Evolutionary conservation across 64 coral and sea anemone species (phyloP).

Genomic region (Montipora efflorescens): DNA sequence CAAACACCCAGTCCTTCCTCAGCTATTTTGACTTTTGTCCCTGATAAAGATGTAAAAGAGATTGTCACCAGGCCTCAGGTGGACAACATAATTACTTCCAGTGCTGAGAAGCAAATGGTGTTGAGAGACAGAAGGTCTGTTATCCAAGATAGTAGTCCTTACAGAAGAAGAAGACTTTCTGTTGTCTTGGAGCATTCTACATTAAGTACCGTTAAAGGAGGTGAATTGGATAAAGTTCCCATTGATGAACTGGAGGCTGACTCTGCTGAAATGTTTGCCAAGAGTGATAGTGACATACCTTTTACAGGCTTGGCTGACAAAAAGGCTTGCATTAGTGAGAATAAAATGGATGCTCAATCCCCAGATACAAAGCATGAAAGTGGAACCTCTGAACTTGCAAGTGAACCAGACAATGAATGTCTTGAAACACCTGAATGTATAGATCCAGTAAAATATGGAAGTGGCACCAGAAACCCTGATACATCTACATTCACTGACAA

Average conservation of each 20-base stretch:
- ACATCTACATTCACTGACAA: not conserved
- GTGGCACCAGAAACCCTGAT: not conserved
- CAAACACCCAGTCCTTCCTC: not conserved
- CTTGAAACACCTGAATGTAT: not conserved
- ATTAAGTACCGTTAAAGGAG: not conserved
- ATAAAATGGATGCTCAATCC: not conserved
- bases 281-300: not conserved
- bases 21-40: constrained; percentile 63
- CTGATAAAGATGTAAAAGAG: constrained; percentile 63
- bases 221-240: not conserved
- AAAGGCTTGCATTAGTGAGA: not conserved
- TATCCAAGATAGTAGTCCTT: constrained; percentile 16
- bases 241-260: not conserved
- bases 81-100: constrained; percentile 1
- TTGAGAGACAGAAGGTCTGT: constrained; percentile 12
- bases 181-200: not conserved
- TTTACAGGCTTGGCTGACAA: not conserved
- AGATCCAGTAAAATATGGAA: not conserved
- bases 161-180: not conserved
- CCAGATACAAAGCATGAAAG: not conserved
- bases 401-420: not conserved
- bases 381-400: not conserved
- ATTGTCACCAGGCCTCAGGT: constrained; percentile 47
- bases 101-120: constrained; percentile 15
- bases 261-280: not conserved